Conservation (phyloP, 2,888 invertebrate genomes). For the Onthophagus sagittarius region DNA sequence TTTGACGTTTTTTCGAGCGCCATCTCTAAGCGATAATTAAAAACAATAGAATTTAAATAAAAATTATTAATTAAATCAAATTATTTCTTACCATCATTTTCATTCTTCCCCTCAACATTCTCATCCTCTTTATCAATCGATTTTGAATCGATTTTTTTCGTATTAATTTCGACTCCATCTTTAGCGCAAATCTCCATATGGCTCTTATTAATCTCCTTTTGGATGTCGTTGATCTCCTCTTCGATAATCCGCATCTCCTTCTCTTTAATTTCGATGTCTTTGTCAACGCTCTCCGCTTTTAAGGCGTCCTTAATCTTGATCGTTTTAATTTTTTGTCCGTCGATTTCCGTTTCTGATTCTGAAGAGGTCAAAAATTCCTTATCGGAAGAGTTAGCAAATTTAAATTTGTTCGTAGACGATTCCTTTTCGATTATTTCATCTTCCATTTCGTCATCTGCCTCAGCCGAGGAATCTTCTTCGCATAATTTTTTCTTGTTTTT, state of each 20-base stretch:
- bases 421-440: conserved; percentile 49
- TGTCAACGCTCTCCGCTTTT: conserved; percentile 18
- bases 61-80: too few species aligned
- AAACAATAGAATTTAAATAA: too few species aligned
- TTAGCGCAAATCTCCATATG: neutral
- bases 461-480: conserved; percentile 61
- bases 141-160: too few species aligned
- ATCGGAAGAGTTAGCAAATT: conserved; percentile 20
- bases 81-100: too few species aligned
- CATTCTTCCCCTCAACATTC: neutral
- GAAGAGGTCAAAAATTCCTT: conserved; percentile 40
- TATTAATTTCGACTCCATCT: neutral
- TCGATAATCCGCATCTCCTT: conserved; percentile 5
- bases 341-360: conserved; percentile 49
- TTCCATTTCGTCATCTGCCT: conserved; percentile 67
- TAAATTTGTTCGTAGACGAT: conserved; percentile 17
- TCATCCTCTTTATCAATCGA: neutral
- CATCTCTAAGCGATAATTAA: too few species aligned
- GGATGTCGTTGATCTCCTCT: conserved; percentile 16
- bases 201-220: conserved; percentile 11
- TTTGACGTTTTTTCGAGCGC: too few species aligned
- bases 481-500: conserved; percentile 47
- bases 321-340: conserved; percentile 49
- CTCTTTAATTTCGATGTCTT: conserved; percentile 21
- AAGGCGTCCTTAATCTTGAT: conserved; percentile 46